phyloP scores from a whole-genome alignment of 2,888 invertebrate species.

The Ophion slaviceki region DNA sequence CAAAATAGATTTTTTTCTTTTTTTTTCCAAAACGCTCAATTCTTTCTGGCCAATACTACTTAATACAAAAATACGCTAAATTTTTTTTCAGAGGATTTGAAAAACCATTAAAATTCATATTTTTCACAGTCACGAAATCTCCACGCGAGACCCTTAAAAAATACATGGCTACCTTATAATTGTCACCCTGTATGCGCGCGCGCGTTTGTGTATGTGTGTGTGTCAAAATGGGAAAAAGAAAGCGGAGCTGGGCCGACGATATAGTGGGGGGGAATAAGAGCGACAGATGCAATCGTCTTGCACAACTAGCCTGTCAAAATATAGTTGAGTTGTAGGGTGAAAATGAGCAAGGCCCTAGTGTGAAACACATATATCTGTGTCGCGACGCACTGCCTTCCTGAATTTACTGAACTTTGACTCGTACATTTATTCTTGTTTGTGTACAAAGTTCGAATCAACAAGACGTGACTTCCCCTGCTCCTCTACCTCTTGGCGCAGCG shows the following conservation, averaged over 20 bases:
- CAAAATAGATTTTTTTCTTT: too few relatives aligned
- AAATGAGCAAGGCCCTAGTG: constrained; percentile 2
- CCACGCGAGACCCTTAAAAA: too few relatives aligned
- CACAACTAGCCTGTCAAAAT: constrained; percentile 62
- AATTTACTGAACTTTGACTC: constrained; percentile 49
- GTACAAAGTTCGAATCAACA: constrained; percentile 39
- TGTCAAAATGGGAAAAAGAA: constrained; percentile 15
- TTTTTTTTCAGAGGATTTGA: too few relatives aligned
- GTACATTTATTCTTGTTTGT: constrained; percentile 19
- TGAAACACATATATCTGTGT: constrained; percentile 26
- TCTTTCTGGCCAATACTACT: too few relatives aligned
- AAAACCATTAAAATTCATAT: too few relatives aligned
- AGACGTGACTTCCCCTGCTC: constrained; percentile 50
- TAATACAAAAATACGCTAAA: too few relatives aligned
- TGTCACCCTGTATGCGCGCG: too few relatives aligned
- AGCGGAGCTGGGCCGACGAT: constrained; percentile 2
- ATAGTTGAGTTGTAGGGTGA: constrained; percentile 50
- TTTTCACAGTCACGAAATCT: too few relatives aligned
- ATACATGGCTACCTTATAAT: too few relatives aligned
- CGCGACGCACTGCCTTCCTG: constrained; percentile 37
- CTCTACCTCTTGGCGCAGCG: background rate
- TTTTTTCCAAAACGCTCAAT: too few relatives aligned
- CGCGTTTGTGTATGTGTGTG: too few relatives aligned
- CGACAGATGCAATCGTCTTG: constrained; percentile 63
- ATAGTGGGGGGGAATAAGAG: constrained; percentile 39